Evolutionary conservation across 2,888 invertebrate species (phyloP).

Genomic region (Drosophila bunnanda): DNA sequence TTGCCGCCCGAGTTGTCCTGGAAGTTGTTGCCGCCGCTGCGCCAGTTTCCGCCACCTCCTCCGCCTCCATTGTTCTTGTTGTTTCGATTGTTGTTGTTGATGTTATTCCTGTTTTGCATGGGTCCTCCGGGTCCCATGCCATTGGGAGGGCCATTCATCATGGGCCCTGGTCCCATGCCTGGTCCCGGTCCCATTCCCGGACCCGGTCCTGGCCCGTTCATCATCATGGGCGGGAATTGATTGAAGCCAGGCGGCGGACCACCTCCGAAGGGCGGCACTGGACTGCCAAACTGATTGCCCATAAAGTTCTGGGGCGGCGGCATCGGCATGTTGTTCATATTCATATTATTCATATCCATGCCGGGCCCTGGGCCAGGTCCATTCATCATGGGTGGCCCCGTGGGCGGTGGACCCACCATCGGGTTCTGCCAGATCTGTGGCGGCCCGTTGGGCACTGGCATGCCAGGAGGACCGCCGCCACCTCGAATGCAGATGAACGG

Average conservation of each 20-base stretch:
- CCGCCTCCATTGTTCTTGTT: conserved; percentile 48
- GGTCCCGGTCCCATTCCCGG: conserved; percentile 43
- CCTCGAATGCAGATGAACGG: conserved; percentile 62
- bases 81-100: conserved; percentile 50
- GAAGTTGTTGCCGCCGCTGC: conserved; percentile 82
- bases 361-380: conserved; percentile 31
- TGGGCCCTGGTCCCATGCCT: conserved; percentile 39
- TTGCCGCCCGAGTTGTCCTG: conserved; percentile 83
- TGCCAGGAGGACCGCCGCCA: conserved; percentile 8
- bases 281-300: conserved; percentile 64
- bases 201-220: conserved; percentile 58
- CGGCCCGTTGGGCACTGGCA: conserved; percentile 56
- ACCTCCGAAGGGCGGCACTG: conserved; percentile 58
- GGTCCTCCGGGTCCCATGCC: conserved; percentile 57
- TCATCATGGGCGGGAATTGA: conserved; percentile 71
- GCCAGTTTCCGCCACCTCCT: conserved; percentile 77
- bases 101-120: conserved; percentile 68
- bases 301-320: conserved; percentile 65
- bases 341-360: conserved; percentile 57
- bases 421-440: conserved; percentile 66
- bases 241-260: conserved; percentile 57
- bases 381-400: conserved; percentile 68
- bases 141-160: conserved; percentile 60
- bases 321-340: conserved; percentile 37
- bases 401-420: conserved; percentile 40